Base-by-base conservation (phyloP, 1,140 invertebrate genomes). In the Vanessa tameamea region DNA sequence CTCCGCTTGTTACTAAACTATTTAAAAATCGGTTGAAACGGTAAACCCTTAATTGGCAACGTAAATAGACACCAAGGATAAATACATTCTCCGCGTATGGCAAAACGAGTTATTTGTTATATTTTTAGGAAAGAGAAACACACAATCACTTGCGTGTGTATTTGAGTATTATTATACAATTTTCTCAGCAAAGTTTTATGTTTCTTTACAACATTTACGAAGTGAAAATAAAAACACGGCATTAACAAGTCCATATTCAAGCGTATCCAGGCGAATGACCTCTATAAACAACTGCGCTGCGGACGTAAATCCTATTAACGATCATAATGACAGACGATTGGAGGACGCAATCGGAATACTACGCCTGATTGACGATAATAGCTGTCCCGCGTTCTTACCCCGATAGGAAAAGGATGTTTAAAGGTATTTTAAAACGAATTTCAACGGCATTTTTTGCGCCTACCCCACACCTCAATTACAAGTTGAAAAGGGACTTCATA, bases 221-320 rank as follows among this genome's bases (percentile, higher is more conserved):
- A 51, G 53, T 31, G 16, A 59, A 59, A 59, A 26, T 31, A 59
- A 20, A 31, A 31, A 31, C 26, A 61, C 57, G 7, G 15, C 57
- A 37, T 23, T 61, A 8, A 61, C 23, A 61, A 61, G 23, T 61
- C 57, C 12, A 61, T 61, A 37, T 14, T 15, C 26, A 20, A 61
- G 20, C 31, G 53, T 53, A 53, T 53, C 51, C 16, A 61, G 15
- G 57, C 13, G 57, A 61, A 61, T 37, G 57, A 61, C 57, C 57
- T 61, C 55, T 59, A 26, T 7, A 51, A 51, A 51, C 48, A 16
- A 15, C 26, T 59, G 57, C 26, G 43, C 53, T 23, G 53, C 53
- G 57, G 57, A 55, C 53, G 53, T 37, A 37, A 61, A 61, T 61
- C 57, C 57, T 61, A 61, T 37, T 61, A 61, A 61, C 57, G 57